Evolutionary conservation across 2,113 vertebrate species (phyloP).

Genomic region (Sylvicapra grimmia): DNA sequence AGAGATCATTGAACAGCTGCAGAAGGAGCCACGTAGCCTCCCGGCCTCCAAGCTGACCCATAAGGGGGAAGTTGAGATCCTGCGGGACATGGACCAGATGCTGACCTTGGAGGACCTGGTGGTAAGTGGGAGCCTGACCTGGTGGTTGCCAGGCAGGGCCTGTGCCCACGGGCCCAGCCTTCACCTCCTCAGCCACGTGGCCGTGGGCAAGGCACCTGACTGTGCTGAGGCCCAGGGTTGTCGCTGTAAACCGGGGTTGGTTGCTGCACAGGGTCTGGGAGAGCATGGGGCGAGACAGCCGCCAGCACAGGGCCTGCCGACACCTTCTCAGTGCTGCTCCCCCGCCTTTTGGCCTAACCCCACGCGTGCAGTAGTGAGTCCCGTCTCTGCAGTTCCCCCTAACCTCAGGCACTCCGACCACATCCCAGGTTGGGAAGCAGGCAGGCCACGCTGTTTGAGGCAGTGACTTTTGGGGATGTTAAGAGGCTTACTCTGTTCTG

Average conservation of each 20-base stretch:
- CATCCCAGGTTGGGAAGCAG: not conserved
- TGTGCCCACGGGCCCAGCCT: not conserved
- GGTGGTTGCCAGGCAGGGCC: not conserved
- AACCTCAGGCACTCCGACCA: accelerated
- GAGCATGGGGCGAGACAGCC: accelerated
- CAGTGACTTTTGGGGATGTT: not conserved
- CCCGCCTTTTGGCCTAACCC: too few species aligned
- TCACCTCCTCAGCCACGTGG: not conserved
- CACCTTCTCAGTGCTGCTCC: not conserved
- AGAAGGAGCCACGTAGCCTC: slow-evolving; percentile 23
- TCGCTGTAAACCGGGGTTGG: not conserved
- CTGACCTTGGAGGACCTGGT: slow-evolving; percentile 67
- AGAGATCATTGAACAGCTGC: slow-evolving; percentile 66
- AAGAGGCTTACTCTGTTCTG: not conserved
- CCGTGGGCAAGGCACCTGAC: not conserved
- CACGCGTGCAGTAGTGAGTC: too few species aligned
- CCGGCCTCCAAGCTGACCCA: slow-evolving; percentile 74
- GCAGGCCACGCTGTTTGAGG: not conserved
- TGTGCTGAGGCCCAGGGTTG: not conserved
- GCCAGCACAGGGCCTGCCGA: accelerated
- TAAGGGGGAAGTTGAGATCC: slow-evolving; percentile 76
- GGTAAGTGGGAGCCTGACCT: slow-evolving; percentile 55
- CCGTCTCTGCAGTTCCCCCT: accelerated
- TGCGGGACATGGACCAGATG: slow-evolving; percentile 57
- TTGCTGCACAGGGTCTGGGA: not conserved